Base-by-base conservation (phyloP, 2,888 invertebrate species). In the Gryllus longicercus region DNA sequence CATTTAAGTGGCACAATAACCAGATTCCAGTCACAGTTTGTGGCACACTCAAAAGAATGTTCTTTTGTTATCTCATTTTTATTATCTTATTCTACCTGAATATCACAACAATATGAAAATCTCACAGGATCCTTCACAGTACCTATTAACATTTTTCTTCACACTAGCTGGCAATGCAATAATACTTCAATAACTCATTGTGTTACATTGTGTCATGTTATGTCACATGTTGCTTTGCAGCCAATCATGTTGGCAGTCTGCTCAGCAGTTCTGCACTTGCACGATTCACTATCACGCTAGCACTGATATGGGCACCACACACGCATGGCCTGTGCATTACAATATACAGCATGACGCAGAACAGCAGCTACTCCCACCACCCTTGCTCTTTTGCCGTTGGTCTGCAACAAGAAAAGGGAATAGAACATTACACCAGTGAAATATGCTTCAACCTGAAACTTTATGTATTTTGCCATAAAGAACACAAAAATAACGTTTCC, bases 381-480 rank as follows among this genome's bases (percentile, higher is more conserved):
- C 95, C 93, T 96, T 96, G 90, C 96, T 96, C 90, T 96, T 96
- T 90, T 96, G 96, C 90, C 96, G 92, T 92, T 96, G 96, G 93
- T 96, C 96, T 96, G 91, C 5, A 85, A 93, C 91, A 86, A 86
- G 84, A 85, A 38, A 38, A 38, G 8, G 38, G 8, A 38, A 38
- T 8, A 38, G 8, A 38, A 38, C 38, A 8, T 38, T 38, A 38
- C 38, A 38, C 38, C 38, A 38, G 38, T 38, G 38, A 38, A 38
- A 38, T 38, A 38, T 38, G 38, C 38, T 38, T 8, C 38, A 38
- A 38, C 8, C 38, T 38, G 38, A 38, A 38, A 38, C 38, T 38
- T 38, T 38, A 38, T 38, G 38, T 5, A 38, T 38, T 38, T 38
- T 38, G 38, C 8, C 8, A 38, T 8, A 38, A 38, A 8, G 8